Conservation (phyloP, 2,113 vertebrate genomes). For the Coptodon rendalli region DNA sequence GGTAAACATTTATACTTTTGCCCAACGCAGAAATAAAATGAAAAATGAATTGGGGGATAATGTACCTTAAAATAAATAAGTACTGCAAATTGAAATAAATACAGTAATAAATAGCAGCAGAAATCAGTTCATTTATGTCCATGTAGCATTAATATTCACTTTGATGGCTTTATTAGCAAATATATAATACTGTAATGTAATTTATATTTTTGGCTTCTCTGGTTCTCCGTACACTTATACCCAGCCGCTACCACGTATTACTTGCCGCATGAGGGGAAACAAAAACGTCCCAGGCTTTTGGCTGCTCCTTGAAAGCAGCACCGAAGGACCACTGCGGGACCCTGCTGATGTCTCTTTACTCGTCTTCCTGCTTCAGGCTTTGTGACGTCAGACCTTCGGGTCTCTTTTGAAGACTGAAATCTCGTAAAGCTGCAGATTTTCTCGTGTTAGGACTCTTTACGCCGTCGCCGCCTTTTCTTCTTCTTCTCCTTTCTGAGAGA, state of each 20-base stretch:
- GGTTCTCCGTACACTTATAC: background rate
- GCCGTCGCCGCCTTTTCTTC: background rate
- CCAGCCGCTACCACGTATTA: background rate
- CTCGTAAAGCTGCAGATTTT: background rate
- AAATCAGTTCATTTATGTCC: background rate
- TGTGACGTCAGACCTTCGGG: background rate
- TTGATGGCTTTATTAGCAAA: background rate
- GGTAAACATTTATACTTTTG: background rate
- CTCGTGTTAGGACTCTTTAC: background rate
- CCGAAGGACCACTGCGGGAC: background rate
- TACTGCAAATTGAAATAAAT: background rate
- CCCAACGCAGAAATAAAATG: background rate
- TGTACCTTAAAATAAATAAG: background rate
- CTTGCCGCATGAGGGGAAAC: background rate
- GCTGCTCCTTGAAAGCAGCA: constrained; percentile 1
- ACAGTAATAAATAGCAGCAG: background rate
- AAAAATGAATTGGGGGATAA: background rate
- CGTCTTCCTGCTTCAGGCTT: constrained; percentile 13
- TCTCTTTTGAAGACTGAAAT: background rate
- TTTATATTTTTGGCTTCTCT: background rate
- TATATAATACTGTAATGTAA: accelerated
- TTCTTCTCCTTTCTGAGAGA: background rate
- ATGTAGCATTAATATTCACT: background rate
- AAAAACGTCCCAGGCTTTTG: background rate
- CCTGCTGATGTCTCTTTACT: background rate